Conservation (phyloP, 2,888 invertebrate species). For the Pasiphila rectangulata region DNA sequence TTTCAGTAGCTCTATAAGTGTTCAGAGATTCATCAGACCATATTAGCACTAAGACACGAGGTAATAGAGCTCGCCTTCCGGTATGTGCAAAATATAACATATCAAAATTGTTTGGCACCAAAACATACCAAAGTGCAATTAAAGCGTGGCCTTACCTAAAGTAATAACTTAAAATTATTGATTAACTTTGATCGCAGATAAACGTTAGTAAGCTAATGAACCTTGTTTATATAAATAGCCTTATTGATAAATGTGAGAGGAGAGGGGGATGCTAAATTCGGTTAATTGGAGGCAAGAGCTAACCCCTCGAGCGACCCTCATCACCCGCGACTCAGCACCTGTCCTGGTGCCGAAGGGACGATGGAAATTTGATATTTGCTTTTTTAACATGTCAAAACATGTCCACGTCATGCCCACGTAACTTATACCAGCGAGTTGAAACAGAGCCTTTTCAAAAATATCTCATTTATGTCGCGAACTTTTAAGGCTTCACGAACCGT, state of each 20-base stretch:
- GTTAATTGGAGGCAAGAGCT: conserved; percentile 46
- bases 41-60: conserved; percentile 20
- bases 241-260: conserved; percentile 28
- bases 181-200: too few relatives aligned
- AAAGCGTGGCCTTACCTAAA: too few relatives aligned
- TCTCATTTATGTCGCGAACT: conserved; percentile 10
- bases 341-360: conserved; percentile 36
- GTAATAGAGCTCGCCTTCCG: conserved; percentile 27
- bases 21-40: conserved; percentile 30
- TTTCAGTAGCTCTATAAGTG: conserved; percentile 46
- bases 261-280: conserved; percentile 37
- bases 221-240: conserved; percentile 22
- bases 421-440: conserved; percentile 16
- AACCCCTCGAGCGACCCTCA: conserved; percentile 47
- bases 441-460: conserved; percentile 15
- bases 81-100: conserved; percentile 4
- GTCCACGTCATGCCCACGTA: conserved; percentile 36
- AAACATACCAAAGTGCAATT: too few relatives aligned
- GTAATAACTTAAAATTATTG: too few relatives aligned
- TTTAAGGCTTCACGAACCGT: conserved; percentile 14
- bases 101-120: too few relatives aligned
- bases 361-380: conserved; percentile 44
- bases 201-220: conserved; percentile 16
- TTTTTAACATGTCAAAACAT: conserved; percentile 55
- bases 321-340: conserved; percentile 55